These are phyloP conservation scores for Nebria ingens DNA, from an alignment of 1,140 invertebrate species.

Conservation along the genomic window DNA sequence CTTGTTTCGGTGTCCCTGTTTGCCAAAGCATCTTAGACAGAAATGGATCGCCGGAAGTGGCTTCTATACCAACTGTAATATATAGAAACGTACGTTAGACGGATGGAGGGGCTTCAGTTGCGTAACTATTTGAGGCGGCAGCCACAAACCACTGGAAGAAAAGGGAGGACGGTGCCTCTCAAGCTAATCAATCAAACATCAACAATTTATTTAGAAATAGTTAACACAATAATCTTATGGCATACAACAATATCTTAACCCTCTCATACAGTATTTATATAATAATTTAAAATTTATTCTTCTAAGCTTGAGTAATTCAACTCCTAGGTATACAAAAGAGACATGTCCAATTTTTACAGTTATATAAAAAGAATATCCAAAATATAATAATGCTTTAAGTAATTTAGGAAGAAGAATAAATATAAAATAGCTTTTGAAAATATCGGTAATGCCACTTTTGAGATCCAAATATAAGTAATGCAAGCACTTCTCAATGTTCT, in stretches of 20 bases:
- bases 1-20: conserved; percentile 34
- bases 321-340: no score
- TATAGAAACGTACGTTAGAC: conserved; percentile 27
- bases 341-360: no score
- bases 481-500: no score
- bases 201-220: conserved; percentile 10
- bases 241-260: neutral
- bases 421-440: no score
- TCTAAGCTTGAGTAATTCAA: no score
- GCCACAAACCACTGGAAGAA: conserved; percentile 33
- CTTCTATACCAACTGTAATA: conserved; percentile 30
- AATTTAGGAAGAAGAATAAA: no score
- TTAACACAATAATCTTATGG: neutral
- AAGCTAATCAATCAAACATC: conserved; percentile 23
- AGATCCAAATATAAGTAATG: no score
- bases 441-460: no score
- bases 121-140: conserved; percentile 29
- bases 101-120: conserved; percentile 17
- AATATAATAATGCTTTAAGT: no score
- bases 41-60: conserved; percentile 23
- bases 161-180: conserved; percentile 27
- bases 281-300: no score
- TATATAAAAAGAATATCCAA: no score
- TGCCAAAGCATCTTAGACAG: conserved; percentile 34
- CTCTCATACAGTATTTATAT: conserved; percentile 1